Base-by-base conservation (phyloP, 2,113 vertebrate genomes). In the Motacilla alba region DNA sequence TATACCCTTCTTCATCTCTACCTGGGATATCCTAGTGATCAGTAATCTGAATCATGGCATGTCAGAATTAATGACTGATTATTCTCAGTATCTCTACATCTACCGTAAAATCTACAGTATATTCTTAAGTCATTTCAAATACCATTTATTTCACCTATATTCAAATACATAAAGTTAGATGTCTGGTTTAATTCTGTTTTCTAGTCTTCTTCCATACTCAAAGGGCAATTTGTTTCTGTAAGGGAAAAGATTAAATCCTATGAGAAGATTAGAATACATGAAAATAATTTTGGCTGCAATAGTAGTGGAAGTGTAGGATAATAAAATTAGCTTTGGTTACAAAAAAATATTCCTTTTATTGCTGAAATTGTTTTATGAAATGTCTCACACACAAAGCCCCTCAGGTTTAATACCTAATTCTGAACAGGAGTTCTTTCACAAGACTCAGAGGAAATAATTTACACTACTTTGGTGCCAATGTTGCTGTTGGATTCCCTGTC, bases 351-450 rank as follows among this genome's bases (percentile, higher is more conserved):
- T 77, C 20, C 60, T 89, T 56, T 41, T 59, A 87, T 47, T 75
- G 10, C 23, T 78, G 35, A 43, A 81, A 89, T 18, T 82, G 35
- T 84, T 64, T 74, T 68, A 56, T 22, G 27, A 94, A 91, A 77
- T 77, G 7, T 63, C 44, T 87, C 77, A 72, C 13, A 75, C 21
- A 53, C 52, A 78, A 83, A 77, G 1, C 11, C 64, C 28, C 64
- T 83, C 30, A 46, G 60, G 55, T 89, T 92, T 92, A 94, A 91
- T 77, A 70, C 18, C 15, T 94, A 77, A 89, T 92, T 76, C 47
- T 89, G 73, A 74, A 66, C n/a, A 89, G 21, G 22, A 83, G 39
- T 43, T 87, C 27, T 67, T 76, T 67, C 52, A 74, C 46, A 78
- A 84, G n/a, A 28, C 44, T 82, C 69, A 52, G 18, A 93, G 67